These are phyloP conservation scores for Meteorus cinctellus DNA, from an alignment of 2,888 invertebrate species.

Conservation along the genomic window DNA sequence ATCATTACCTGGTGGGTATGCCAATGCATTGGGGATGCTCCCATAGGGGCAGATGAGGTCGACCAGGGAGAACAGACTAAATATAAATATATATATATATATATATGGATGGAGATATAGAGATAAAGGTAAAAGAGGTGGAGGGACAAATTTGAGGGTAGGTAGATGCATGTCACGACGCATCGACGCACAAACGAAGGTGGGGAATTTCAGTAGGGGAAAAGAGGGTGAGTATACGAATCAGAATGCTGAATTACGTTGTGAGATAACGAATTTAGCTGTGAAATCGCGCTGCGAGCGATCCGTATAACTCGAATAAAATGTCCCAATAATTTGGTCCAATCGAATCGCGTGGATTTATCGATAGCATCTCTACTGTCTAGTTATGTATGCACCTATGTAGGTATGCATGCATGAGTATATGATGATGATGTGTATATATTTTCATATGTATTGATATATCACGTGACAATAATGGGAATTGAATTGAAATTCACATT, in stretches of 20 bases:
- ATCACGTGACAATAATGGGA: conserved; percentile 15
- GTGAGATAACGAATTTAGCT: conserved; percentile 70
- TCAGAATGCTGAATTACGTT: conserved; percentile 67
- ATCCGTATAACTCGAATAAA: conserved; percentile 70
- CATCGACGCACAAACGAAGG: conserved; percentile 52
- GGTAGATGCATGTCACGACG: conserved; percentile 60
- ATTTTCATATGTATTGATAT: background rate
- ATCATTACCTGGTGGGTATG: conserved; percentile 62
- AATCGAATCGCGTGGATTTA: conserved; percentile 45
- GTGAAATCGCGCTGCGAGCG: conserved; percentile 70
- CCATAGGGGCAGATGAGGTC: conserved; percentile 26
- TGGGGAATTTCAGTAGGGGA: conserved; percentile 43
- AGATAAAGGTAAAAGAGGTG: conserved; percentile 19
- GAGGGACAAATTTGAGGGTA: conserved; percentile 28
- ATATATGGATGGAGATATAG: conserved; percentile 32
- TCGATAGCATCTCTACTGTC: conserved; percentile 31
- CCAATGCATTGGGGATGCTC: conserved; percentile 31
- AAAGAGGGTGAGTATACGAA: conserved; percentile 44
- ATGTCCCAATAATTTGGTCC: conserved; percentile 58
- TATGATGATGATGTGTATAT: background rate
- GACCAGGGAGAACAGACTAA: conserved; percentile 30
- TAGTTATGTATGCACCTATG: background rate
- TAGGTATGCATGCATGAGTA: background rate
- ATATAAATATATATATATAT: conserved; percentile 25
- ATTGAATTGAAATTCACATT: conserved; percentile 1